A percentile compares a stretch with the other conserved stretches of the same genome.
Evolutionary conservation across 2,797 vertebrate genomes (phyloP).

Genomic region (Anguilla anguilla): DNA sequence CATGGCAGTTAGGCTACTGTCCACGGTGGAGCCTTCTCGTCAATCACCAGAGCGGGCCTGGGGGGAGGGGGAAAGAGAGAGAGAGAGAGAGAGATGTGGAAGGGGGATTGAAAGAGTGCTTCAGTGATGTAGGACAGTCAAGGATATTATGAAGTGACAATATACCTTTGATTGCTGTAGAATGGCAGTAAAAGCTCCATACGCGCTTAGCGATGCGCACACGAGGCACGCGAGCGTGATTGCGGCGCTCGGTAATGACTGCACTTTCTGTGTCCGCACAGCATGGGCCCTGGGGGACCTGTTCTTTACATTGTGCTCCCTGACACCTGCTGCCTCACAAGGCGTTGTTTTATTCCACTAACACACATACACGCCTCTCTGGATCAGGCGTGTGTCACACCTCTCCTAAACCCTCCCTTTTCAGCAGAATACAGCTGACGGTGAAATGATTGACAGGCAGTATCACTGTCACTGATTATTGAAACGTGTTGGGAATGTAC

Average conservation of each 20-base stretch:
- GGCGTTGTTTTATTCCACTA: neutral
- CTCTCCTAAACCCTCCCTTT: neutral
- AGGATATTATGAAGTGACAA: constrained; percentile 3
- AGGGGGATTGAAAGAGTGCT: neutral
- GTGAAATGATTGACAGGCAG: neutral
- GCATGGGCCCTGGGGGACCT: neutral
- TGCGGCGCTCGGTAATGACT: neutral
- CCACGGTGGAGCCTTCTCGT: neutral
- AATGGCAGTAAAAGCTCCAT: neutral
- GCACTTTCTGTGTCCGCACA: neutral
- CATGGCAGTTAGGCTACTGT: neutral
- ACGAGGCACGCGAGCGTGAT: neutral
- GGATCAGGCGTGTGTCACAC: neutral
- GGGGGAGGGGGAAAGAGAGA: constrained; percentile 24
- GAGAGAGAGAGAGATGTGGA: neutral
- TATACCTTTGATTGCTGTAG: constrained; percentile 10
- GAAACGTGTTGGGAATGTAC: neutral
- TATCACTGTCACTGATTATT: constrained; percentile 7
- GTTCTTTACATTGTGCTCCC: neutral
- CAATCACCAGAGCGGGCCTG: neutral
- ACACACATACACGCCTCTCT: neutral
- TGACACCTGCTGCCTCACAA: constrained; percentile 12
- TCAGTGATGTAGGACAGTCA: neutral
- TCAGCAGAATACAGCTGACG: neutral
- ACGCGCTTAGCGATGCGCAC: neutral